Percentiles rank a stretch among this genome's conserved stretches.
Evolutionary conservation across 2,888 invertebrate genomes (phyloP).

Genomic region (Frankliniella fusca): DNA sequence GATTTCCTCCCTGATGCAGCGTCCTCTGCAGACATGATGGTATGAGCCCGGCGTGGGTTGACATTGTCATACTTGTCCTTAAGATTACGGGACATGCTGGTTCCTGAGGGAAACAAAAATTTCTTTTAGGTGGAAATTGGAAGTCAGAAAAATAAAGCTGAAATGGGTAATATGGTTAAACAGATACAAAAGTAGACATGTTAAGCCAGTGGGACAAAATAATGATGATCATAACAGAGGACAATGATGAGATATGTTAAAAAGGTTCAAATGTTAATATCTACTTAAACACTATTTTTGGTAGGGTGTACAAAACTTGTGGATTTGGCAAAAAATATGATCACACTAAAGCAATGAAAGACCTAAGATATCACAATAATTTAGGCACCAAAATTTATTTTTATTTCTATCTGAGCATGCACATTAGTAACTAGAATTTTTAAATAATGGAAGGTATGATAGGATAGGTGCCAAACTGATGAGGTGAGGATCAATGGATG

Average conservation of each 20-base stretch:
- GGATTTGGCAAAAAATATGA: not conserved
- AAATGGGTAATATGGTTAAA: no score
- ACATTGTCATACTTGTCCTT: constrained; percentile 87
- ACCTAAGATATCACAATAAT: not conserved
- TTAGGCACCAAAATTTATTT: not conserved
- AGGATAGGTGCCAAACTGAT: not conserved
- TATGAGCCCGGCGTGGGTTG: constrained; percentile 76
- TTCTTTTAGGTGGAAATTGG: not conserved
- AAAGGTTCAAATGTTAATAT: no score
- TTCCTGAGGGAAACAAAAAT: constrained; percentile 48
- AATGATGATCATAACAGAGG: no score
- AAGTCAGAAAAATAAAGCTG: not conserved
- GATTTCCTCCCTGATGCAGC: constrained; percentile 88
- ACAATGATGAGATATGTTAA: no score
- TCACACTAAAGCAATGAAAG: not conserved
- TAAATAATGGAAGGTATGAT: not conserved
- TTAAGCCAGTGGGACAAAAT: no score
- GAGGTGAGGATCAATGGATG: not conserved
- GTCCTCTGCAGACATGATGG: constrained; percentile 90
- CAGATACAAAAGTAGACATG: no score
- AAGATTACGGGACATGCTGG: constrained; percentile 56
- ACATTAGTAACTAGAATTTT: no score
- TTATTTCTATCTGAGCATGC: no score
- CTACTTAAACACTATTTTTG: no score
- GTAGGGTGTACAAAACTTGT: no score